Base-by-base conservation (phyloP, 2,888 invertebrate genomes). In the Heliconius aoede region DNA sequence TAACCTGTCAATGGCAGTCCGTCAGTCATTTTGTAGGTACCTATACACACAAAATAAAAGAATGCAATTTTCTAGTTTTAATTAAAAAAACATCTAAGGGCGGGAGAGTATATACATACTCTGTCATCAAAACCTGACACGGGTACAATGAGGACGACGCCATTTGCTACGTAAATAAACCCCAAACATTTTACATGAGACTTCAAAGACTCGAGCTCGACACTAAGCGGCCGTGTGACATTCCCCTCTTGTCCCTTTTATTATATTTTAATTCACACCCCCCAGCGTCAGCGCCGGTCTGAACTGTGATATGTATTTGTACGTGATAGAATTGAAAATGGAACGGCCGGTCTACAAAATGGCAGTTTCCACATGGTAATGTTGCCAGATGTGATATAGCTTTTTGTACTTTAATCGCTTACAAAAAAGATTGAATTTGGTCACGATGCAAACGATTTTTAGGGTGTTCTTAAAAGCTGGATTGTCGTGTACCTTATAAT, bases 231-330 rank as follows among this genome's bases (percentile, higher is more conserved):
- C 83, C 86, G 88, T 89, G 90, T 89, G 87, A 89, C 88, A 89
- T 89, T 87, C 87, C 89, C 90, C 86, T 85, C 87, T 88, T 88
- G 85, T 87, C 88, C 89, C 90, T 87, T 88, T 89, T 86, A 88
- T 89, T 88, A 91, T 91, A 91, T 91, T 89, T 90, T 93, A 93
- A 93, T 93, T 94, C 93, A 93, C 94, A 94, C 94, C 93, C 94
- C 94, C 90, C 89, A 86, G 88, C 87, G 80, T 82, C 87, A 65
- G n/a, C 18, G 0, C 11, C 4, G 26, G 80, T 81, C 71, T 3
- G 72, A 18, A 87, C 82, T 83, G 68, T 80, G 36, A 72, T 84
- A 86, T 81, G 76, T 88, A 85, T 28, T 0, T 3, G 0, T 9
- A 15, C 0, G 1, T 0, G 0, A 55, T 85, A 86, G 64, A 82